phyloP scores from a whole-genome alignment of 2,113 vertebrate genomes.

The Zapus hudsonius region DNA sequence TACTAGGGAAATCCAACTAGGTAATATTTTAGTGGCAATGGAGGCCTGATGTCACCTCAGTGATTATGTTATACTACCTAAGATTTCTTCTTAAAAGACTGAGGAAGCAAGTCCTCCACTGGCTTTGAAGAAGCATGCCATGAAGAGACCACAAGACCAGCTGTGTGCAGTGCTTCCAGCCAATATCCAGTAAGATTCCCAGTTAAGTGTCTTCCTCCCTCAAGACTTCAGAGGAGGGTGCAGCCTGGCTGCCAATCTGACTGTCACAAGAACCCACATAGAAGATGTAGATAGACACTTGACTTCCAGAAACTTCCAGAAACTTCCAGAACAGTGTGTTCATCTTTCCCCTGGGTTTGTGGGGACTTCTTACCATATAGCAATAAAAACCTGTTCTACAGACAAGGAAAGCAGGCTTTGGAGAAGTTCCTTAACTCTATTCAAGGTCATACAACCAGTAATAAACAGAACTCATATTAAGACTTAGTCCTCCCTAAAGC shows the following conservation, averaged over 20 bases:
- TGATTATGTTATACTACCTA: background rate
- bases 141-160: background rate
- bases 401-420: background rate
- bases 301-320: background rate
- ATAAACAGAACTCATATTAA: constrained; percentile 4
- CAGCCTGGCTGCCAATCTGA: background rate
- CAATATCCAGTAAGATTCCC: background rate
- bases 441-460: background rate
- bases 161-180: background rate
- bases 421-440: constrained; percentile 16
- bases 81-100: background rate
- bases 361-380: background rate
- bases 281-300: background rate
- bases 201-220: background rate
- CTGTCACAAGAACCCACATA: background rate
- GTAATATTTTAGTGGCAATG: background rate
- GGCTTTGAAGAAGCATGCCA: background rate
- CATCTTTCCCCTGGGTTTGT: background rate
- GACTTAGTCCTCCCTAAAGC: constrained; percentile 4
- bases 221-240: background rate
- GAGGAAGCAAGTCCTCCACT: background rate
- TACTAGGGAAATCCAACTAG: background rate
- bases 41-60: background rate
- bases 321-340: background rate
- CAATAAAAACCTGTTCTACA: background rate